These are phyloP conservation scores for Choreutis nemorana DNA, from an alignment of 2,888 invertebrate genomes.

Conservation along the genomic window DNA sequence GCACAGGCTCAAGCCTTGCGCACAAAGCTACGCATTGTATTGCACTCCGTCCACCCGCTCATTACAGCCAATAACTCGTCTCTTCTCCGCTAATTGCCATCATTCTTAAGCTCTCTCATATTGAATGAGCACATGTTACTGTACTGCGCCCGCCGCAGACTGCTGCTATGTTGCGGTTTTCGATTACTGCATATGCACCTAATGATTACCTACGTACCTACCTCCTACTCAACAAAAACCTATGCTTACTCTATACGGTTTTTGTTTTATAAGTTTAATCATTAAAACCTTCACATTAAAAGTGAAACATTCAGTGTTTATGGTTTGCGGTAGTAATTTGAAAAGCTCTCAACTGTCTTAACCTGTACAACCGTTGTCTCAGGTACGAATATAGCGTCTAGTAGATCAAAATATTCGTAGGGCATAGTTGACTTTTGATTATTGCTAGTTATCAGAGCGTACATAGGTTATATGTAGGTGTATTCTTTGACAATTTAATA, in stretches of 20 bases:
- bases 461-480: constrained; percentile 36
- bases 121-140: constrained; percentile 47
- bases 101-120: constrained; percentile 33
- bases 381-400: constrained; percentile 5
- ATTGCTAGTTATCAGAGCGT: constrained; percentile 40
- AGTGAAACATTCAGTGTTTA: constrained; percentile 20
- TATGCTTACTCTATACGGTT: constrained; percentile 25
- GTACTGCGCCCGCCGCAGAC: constrained; percentile 34
- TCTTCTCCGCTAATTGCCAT: constrained; percentile 36
- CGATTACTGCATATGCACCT: constrained; percentile 40
- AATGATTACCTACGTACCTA: constrained; percentile 29
- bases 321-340: constrained; percentile 28
- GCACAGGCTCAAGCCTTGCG: constrained; percentile 17
- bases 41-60: constrained; percentile 21
- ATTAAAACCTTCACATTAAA: constrained; percentile 22
- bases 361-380: constrained; percentile 4
- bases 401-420: constrained; percentile 6
- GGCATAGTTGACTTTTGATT: constrained; percentile 41
- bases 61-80: constrained; percentile 30
- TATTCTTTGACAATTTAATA: constrained; percentile 65
- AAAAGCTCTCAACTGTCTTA: constrained; percentile 14
- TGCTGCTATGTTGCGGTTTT: constrained; percentile 47
- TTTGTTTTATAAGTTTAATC: constrained; percentile 25
- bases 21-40: constrained; percentile 21
- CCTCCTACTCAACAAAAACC: constrained; percentile 21